Percentiles rank a stretch among this genome's conserved stretches.
Evolutionary conservation across 1,140 invertebrate genomes (phyloP).

Genomic region (Trialeurodes vaporariorum): DNA sequence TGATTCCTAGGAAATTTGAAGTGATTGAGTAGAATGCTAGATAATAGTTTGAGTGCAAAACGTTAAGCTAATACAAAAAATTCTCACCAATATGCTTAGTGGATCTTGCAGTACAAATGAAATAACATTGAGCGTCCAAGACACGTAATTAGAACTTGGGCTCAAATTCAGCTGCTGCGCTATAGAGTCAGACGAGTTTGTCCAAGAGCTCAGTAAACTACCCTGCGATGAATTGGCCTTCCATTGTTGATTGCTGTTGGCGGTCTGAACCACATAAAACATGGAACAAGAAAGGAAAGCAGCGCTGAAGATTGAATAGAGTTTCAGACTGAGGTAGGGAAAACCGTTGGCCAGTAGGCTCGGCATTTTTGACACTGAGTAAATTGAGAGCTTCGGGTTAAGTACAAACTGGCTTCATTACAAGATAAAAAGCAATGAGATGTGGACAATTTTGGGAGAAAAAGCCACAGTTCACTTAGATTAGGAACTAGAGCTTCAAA

Average conservation of each 20-base stretch:
- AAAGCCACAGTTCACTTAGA: background rate
- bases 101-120: slow-evolving; percentile 67
- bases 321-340: background rate
- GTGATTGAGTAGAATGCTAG: no score
- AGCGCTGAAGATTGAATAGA: background rate
- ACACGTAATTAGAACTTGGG: background rate
- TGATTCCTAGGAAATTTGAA: no score
- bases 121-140: slow-evolving; percentile 42
- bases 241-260: background rate
- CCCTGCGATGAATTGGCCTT: background rate
- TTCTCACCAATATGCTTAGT: slow-evolving; percentile 73
- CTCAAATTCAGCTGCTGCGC: background rate
- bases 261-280: background rate
- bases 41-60: background rate
- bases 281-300: background rate
- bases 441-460: background rate
- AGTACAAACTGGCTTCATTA: background rate
- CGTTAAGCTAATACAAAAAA: slow-evolving; percentile 4
- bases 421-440: background rate
- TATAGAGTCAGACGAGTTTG: background rate
- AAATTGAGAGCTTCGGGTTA: no score
- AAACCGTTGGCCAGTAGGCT: background rate
- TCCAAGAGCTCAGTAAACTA: background rate
- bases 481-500: no score
- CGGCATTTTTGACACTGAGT: background rate